Conservation (phyloP, 1,140 invertebrate species). For the Hyles euphorbiae region DNA sequence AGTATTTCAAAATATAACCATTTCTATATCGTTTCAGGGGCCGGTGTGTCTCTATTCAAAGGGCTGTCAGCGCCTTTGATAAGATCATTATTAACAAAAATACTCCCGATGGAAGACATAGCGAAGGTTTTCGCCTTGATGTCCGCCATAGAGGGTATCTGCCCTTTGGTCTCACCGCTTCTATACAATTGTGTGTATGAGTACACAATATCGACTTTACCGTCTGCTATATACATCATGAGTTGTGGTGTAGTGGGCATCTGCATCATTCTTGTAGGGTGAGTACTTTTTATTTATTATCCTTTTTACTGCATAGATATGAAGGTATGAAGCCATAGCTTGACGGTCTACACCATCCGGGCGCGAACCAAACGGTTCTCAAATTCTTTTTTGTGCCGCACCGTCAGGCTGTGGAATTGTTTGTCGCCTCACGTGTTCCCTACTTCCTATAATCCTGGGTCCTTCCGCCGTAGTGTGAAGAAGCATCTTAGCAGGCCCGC, state of each 20-base stretch:
- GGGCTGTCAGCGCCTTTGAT: slow-evolving; percentile 78
- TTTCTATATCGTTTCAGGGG: slow-evolving; percentile 52
- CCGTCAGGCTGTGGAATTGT: no score
- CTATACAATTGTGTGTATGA: slow-evolving; percentile 80
- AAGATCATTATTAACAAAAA: slow-evolving; percentile 80
- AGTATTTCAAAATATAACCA: background rate
- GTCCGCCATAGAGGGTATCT: slow-evolving; percentile 78
- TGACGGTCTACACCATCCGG: no score
- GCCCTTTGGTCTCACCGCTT: slow-evolving; percentile 77
- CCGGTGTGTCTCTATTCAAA: slow-evolving; percentile 72
- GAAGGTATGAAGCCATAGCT: no score
- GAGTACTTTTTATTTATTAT: slow-evolving; percentile 35
- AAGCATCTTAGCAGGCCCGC: no score
- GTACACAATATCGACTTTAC: slow-evolving; percentile 69
- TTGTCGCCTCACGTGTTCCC: no score
- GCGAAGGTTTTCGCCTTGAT: slow-evolving; percentile 81
- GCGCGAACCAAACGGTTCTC: no score
- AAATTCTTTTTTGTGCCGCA: no score
- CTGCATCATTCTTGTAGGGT: slow-evolving; percentile 70
- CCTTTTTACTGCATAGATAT: no score
- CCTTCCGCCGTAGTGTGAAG: no score
- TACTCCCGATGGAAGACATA: slow-evolving; percentile 79
- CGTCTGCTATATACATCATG: slow-evolving; percentile 77
- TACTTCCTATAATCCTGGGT: no score
- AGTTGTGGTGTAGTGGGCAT: slow-evolving; percentile 61